Evolutionary conservation across 2,797 vertebrate genomes (phyloP), one percentile per base, ranked within the genome.

Genomic region (Buceros bicornis): DNA sequence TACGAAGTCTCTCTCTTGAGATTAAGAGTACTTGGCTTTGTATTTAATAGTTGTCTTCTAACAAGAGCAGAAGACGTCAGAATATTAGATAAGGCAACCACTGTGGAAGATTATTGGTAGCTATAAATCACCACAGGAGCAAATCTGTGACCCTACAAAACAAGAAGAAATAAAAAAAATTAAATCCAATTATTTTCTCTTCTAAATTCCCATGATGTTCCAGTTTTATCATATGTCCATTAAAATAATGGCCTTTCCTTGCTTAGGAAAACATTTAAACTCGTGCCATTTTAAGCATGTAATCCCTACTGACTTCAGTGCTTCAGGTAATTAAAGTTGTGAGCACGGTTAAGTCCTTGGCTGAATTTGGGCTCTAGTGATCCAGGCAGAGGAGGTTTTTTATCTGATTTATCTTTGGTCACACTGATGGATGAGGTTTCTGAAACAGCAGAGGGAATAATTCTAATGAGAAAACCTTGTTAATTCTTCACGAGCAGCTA

Each of bases 51-150:
- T 82, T 88, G 76, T 89, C 76, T 69, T 40, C 66, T 57, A 89
- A 64, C 54, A 95, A 82, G 45, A 82, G 47, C 15, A 72, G 87
- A 89, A 87, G 81, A 77, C 72, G 72, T 33, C 83, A 58, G 26
- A 95, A 82, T 10, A 77, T 54, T 66, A 91, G 90, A 73, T 70
- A 94, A 66, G 50, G 72, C 62, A 89, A 82, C 18, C 43, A n/a
- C 70, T 65, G 24, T 20, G 37, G 29, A 84, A 54, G 76, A 86
- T 94, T 95, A 70, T 3, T 69, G 54, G 56, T 37, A 81, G 51
- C n/a, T 81, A 54, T 77, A 88, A 90, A 74, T 93, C 84, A 95
- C 40, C 86, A 72, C 15, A 93, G 78, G 86, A 95, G 96, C 47
- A 91, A 22, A 43, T 40, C 6, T n/a, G n/a, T 76, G 43, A 11